Conservation (phyloP, 2,888 invertebrate genomes). For the Pseudococcus longispinus region DNA sequence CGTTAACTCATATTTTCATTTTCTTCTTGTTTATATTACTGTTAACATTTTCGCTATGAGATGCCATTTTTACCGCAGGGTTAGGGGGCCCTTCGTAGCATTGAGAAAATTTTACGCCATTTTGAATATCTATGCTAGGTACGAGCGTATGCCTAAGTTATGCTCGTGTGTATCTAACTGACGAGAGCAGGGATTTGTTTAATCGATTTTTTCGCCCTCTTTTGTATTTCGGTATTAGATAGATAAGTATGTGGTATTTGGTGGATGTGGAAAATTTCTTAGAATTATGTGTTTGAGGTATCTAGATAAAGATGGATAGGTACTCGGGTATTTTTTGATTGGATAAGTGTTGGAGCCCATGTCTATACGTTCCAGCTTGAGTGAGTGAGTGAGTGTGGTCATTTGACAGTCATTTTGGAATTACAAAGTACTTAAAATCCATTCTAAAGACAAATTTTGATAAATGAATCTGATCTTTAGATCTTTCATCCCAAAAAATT, state of each 20-base stretch:
- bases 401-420: too few species aligned
- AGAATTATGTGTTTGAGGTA: not conserved
- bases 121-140: conserved; percentile 12
- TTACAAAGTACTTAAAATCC: too few species aligned
- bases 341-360: too few species aligned
- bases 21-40: conserved; percentile 50
- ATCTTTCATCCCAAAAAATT: too few species aligned
- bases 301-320: too few species aligned
- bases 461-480: too few species aligned
- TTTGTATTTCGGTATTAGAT: not conserved
- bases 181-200: not conserved
- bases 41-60: conserved; percentile 42
- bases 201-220: conserved; percentile 4
- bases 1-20: conserved; percentile 48
- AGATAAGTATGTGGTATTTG: not conserved
- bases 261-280: not conserved
- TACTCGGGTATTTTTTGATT: too few species aligned
- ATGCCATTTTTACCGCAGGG: not conserved
- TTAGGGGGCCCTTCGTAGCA: not conserved
- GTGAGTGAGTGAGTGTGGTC: too few species aligned
- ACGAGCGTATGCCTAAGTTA: not conserved
- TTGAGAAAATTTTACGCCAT: conserved; percentile 33
- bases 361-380: too few species aligned
- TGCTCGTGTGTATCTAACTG: too few species aligned
- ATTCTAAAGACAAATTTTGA: too few species aligned